Evolutionary conservation across 2,888 invertebrate species (phyloP).

Genomic region (Epinotia bilunana): DNA sequence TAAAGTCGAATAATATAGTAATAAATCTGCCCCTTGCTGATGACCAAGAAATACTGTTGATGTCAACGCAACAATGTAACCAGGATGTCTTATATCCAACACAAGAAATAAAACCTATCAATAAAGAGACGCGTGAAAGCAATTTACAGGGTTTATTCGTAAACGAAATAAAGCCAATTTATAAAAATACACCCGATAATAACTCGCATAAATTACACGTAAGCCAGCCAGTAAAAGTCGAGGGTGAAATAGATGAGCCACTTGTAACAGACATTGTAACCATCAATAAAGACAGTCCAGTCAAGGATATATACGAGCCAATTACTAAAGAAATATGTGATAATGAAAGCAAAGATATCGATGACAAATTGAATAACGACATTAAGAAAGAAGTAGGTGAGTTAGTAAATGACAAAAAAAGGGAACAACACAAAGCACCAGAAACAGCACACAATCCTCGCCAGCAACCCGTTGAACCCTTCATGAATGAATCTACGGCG

Average conservation of each 20-base stretch:
- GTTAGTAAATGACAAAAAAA: constrained; percentile 32
- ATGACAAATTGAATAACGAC: constrained; percentile 17
- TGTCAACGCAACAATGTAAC: constrained; percentile 44
- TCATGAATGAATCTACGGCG: constrained; percentile 75
- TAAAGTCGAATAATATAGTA: constrained; percentile 27
- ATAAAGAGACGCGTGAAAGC: constrained; percentile 52
- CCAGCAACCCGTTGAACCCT: constrained; percentile 56
- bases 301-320: constrained; percentile 35
- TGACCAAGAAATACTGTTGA: constrained; percentile 25
- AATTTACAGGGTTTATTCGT: constrained; percentile 13
- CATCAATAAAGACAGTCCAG: constrained; percentile 54
- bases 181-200: constrained; percentile 4
- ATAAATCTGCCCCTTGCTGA: constrained; percentile 15
- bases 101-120: constrained; percentile 68
- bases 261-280: constrained; percentile 46
- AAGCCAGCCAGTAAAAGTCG: neutral
- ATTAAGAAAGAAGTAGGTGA: constrained; percentile 19
- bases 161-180: constrained; percentile 20
- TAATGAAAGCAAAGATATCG: constrained; percentile 6
- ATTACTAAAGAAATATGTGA: constrained; percentile 9
- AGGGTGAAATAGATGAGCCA: neutral
- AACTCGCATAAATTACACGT: neutral
- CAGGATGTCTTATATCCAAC: constrained; percentile 67
- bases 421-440: constrained; percentile 46
- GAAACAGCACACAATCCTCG: constrained; percentile 52